phyloP scores from a whole-genome alignment of 1,140 invertebrate genomes.

The Bombus balteatus region DNA sequence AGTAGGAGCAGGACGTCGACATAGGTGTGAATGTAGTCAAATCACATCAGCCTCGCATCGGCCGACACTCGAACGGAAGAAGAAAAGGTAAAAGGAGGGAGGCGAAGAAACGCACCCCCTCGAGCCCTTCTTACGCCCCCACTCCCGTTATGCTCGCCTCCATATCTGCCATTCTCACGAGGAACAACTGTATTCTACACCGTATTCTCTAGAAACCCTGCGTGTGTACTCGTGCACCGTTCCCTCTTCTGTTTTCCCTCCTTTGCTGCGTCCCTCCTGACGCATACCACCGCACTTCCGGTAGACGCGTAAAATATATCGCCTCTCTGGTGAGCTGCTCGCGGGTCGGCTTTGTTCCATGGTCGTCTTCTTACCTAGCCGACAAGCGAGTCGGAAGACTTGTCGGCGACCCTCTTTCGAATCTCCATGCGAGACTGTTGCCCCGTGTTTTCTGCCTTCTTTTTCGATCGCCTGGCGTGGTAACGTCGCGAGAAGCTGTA shows the following conservation, averaged over 20 bases:
- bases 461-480: slow-evolving; percentile 1
- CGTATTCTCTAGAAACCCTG: slow-evolving; percentile 56
- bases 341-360: slow-evolving; percentile 55
- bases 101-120: slow-evolving; percentile 39
- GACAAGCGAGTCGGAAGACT: slow-evolving; percentile 33
- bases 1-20: slow-evolving; percentile 51
- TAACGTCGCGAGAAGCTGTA: not conserved
- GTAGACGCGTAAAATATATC: slow-evolving; percentile 69
- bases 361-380: slow-evolving; percentile 49
- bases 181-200: slow-evolving; percentile 23
- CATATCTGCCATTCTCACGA: slow-evolving; percentile 60
- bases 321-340: slow-evolving; percentile 29
- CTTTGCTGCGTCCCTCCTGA: slow-evolving; percentile 50
- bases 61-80: slow-evolving; percentile 49
- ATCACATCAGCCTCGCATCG: slow-evolving; percentile 72
- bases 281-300: slow-evolving; percentile 69
- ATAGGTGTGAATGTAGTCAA: slow-evolving; percentile 77
- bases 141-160: not conserved
- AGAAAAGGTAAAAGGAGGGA: slow-evolving; percentile 44
- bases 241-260: slow-evolving; percentile 42
- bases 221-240: slow-evolving; percentile 52
- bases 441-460: not conserved
- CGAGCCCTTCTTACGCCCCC: slow-evolving; percentile 29
- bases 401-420: slow-evolving; percentile 55
- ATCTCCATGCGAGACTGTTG: slow-evolving; percentile 7